Evolutionary conservation across 2,797 vertebrate genomes (phyloP).

Genomic region (Phataginus tetradactyla): DNA sequence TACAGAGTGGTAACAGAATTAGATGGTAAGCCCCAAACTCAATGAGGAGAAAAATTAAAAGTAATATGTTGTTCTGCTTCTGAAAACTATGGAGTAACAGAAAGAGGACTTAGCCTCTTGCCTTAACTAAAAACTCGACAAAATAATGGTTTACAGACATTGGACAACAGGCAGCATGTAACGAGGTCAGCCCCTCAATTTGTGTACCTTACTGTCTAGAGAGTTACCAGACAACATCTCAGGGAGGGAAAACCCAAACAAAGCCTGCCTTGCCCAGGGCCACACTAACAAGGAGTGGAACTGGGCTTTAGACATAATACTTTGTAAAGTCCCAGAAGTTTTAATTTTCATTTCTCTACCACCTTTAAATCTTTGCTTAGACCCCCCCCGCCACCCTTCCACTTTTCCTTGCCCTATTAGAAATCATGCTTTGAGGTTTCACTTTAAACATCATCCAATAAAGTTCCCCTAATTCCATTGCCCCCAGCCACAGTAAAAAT

Average conservation of each 20-base stretch:
- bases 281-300: neutral
- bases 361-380: neutral
- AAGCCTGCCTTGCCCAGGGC: neutral
- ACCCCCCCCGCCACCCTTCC: neutral
- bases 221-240: neutral
- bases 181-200: neutral
- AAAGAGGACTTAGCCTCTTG: neutral
- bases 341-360: neutral
- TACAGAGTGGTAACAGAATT: neutral
- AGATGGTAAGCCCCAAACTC: neutral
- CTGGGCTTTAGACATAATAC: neutral
- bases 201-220: neutral
- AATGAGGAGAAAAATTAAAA: slow-evolving; percentile 48
- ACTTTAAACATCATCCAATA: slow-evolving; percentile 31
- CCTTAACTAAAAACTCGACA: neutral
- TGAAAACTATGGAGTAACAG: neutral
- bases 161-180: neutral
- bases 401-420: neutral
- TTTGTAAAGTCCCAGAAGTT: neutral
- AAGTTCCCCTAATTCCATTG: neutral
- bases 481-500: neutral
- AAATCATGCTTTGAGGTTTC: slow-evolving; percentile 3
- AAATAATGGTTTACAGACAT: neutral
- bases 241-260: neutral
- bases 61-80: neutral